phyloP scores from a whole-genome alignment of 2,888 invertebrate species.

The Limnephilus rhombicus region DNA sequence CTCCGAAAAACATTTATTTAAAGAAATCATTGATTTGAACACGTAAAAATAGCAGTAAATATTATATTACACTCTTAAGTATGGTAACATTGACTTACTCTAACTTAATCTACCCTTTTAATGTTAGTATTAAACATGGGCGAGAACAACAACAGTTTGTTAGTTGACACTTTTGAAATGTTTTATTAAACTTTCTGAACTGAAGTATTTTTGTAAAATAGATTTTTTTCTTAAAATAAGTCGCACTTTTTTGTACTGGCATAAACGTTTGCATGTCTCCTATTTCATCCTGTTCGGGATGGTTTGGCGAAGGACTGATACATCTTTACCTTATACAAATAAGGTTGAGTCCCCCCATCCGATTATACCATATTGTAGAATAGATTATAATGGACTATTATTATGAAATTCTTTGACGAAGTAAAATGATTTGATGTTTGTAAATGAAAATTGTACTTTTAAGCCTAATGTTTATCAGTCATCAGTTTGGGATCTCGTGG shows the following conservation, averaged over 20 bases:
- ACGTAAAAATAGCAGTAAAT: slow-evolving; percentile 32
- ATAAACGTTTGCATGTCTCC: slow-evolving; percentile 18
- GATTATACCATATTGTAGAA: no score
- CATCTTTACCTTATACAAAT: neutral
- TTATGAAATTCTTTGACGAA: neutral
- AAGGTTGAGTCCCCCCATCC: no score
- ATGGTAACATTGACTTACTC: slow-evolving; percentile 41
- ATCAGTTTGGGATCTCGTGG: neutral
- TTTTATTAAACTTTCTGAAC: slow-evolving; percentile 15
- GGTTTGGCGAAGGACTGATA: neutral
- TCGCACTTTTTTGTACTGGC: slow-evolving; percentile 65
- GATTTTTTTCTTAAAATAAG: slow-evolving; percentile 54
- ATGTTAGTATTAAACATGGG: slow-evolving; percentile 19
- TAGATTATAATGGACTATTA: neutral
- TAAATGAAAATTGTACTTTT: neutral
- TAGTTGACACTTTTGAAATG: slow-evolving; percentile 17
- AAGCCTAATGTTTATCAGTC: neutral
- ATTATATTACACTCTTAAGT: slow-evolving; percentile 42
- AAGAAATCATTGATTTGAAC: slow-evolving; percentile 22
- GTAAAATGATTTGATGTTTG: neutral
- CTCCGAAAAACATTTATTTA: neutral
- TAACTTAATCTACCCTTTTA: neutral
- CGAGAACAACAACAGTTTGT: slow-evolving; percentile 19
- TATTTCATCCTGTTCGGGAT: neutral
- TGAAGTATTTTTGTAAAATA: neutral